These are phyloP conservation scores for Synanthedon tipuliformis DNA, from an alignment of 2,888 invertebrate species.

Conservation along the genomic window DNA sequence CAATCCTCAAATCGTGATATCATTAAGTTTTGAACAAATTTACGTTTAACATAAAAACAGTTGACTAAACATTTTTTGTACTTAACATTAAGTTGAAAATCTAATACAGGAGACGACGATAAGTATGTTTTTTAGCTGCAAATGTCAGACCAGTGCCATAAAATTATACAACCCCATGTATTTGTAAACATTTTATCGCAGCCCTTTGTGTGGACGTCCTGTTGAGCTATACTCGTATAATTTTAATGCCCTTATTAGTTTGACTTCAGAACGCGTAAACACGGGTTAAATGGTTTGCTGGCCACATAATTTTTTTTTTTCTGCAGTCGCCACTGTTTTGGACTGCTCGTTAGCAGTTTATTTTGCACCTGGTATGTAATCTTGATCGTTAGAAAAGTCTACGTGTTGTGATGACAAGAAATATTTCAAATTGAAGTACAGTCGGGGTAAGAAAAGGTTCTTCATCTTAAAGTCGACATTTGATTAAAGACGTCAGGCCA, in stretches of 20 bases:
- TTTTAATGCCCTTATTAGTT: constrained; percentile 57
- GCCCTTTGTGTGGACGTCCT: constrained; percentile 40
- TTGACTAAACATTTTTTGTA: neutral
- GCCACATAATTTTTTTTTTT: neutral
- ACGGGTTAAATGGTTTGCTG: constrained; percentile 41
- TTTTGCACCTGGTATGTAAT: neutral
- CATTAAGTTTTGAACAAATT: neutral
- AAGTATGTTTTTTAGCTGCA: neutral
- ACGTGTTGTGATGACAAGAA: too few species aligned
- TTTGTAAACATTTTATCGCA: constrained; percentile 55
- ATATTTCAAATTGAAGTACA: too few species aligned
- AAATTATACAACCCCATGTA: constrained; percentile 48
- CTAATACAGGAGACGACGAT: neutral
- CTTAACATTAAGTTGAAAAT: neutral
- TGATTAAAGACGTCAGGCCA: too few species aligned
- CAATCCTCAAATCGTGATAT: neutral
- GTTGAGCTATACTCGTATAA: constrained; percentile 40
- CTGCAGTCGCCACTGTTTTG: neutral
- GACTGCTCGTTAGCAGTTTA: neutral
- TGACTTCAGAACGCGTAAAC: constrained; percentile 48
- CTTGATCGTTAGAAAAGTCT: neutral
- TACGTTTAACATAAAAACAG: neutral
- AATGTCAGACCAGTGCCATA: constrained; percentile 17
- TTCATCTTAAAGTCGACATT: too few species aligned
- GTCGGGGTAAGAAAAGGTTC: too few species aligned